phyloP scores from a whole-genome alignment of 2,888 invertebrate genomes.

The Bedellia somnulentella region DNA sequence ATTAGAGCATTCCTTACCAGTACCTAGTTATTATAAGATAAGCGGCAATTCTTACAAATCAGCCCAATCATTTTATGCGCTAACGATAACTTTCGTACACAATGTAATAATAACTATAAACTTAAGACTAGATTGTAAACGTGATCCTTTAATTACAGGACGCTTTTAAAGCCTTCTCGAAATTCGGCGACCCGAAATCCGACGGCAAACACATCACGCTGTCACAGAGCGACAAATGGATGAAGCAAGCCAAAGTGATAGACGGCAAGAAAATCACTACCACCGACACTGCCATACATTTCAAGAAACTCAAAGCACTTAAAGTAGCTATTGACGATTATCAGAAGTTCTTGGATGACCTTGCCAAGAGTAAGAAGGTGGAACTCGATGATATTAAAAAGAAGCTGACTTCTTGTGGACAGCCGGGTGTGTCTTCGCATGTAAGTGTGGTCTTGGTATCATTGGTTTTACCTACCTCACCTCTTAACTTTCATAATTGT shows the following conservation, averaged over 20 bases:
- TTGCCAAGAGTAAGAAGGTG: constrained; percentile 82
- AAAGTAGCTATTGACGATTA: constrained; percentile 79
- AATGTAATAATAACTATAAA: too few species aligned
- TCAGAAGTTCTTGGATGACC: constrained; percentile 81
- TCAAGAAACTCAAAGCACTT: constrained; percentile 83
- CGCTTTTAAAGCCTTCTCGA: constrained; percentile 78
- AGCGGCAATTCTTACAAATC: too few species aligned
- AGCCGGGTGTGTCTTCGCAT: constrained; percentile 65
- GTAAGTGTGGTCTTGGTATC: constrained; percentile 33
- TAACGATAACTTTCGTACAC: too few species aligned
- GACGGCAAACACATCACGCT: constrained; percentile 84
- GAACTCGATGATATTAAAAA: constrained; percentile 77
- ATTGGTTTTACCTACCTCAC: too few species aligned
- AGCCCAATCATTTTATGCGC: too few species aligned
- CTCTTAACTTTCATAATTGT: too few species aligned
- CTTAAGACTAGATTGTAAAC: too few species aligned
- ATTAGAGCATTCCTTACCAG: too few species aligned
- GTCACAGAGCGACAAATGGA: constrained; percentile 93
- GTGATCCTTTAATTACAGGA: constrained; percentile 49
- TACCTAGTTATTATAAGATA: too few species aligned
- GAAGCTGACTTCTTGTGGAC: constrained; percentile 79
- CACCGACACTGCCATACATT: constrained; percentile 87
- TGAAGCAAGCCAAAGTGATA: constrained; percentile 84
- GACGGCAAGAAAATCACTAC: constrained; percentile 84
- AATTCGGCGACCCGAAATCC: constrained; percentile 84